Evolutionary conservation across 1,140 invertebrate genomes (phyloP), one percentile per base, ranked within the genome.

Genomic region (Acromyrmex charruanus): DNA sequence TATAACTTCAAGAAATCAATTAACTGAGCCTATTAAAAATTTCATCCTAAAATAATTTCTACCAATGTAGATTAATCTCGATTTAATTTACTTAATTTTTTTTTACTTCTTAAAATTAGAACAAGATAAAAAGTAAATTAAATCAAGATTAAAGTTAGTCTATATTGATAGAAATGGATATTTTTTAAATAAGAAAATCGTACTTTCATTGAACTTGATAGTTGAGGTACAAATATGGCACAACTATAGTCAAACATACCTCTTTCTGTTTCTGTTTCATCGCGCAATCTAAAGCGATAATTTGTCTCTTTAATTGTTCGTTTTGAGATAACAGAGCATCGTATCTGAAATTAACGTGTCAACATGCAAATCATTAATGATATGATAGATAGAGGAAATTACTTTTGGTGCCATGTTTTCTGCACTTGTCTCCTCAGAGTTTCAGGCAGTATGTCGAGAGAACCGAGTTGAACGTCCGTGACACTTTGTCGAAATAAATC

Each of bases 401-500:
- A 93, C 92, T 93, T 93, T 51, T 89, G 88, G 21, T 93, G 90
- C 92, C 92, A 93, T 0, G 82, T 87, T 28, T 85, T 88, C 61
- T 92, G 89, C 3, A 93, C 89, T 82, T 92, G 77, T 49, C 44
- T 91, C 31, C 85, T 91, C 49, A 93, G 74, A 9, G 81, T 53
- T 49, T 90, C 85, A 0, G 92, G 92, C 28, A 93, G 65, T 7
- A 86, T 51, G 3, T 91, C 77, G 0, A 65, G 21, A 14, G 21
- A 77, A 10, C 77, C 88, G 4, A 90, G 44, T 31, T 89, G 87
- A 66, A 86, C 51, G 9, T 89, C 89, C 4, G 91, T 92, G 2
- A 92, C 92, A 44, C 88, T 93, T 44, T 90, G 89, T 9, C 92
- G 86, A 59, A 93, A 93, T 88, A 93, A 90, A 91, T 93, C 92